phyloP scores from a whole-genome alignment of 2,113 vertebrate genomes.

The Hippoglossus stenolepis region DNA sequence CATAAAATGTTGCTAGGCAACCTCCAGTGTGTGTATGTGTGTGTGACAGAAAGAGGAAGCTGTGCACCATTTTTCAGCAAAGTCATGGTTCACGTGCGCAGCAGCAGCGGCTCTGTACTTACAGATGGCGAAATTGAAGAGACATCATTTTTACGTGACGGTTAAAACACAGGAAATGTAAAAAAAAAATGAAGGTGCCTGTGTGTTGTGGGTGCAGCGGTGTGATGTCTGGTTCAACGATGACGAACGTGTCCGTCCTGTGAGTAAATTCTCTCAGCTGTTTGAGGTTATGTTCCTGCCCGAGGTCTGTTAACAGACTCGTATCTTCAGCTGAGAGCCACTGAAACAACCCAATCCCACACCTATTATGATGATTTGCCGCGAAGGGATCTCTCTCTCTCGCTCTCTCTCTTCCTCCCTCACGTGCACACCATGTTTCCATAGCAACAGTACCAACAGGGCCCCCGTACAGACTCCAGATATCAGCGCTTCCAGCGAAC shows the following conservation, averaged over 20 bases:
- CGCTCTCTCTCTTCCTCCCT: background rate
- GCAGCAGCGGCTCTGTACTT: conserved; percentile 38
- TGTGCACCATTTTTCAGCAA: conserved; percentile 56
- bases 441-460: conserved; percentile 68
- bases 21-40: conserved; percentile 37
- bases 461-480: conserved; percentile 24
- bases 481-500: conserved; percentile 24
- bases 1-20: conserved; percentile 82
- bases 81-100: conserved; percentile 59
- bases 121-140: background rate
- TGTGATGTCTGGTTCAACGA: background rate
- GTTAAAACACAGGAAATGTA: background rate
- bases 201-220: background rate
- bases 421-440: conserved; percentile 54
- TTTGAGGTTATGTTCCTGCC: background rate
- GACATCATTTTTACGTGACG: background rate
- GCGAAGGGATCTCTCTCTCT: background rate
- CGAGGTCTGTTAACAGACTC: conserved; percentile 2
- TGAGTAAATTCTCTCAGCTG: background rate
- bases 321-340: conserved; percentile 17
- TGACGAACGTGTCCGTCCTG: background rate
- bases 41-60: conserved; percentile 28
- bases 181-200: background rate
- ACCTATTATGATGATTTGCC: conserved; percentile 30
- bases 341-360: background rate